Evolutionary conservation across 1,140 invertebrate species (phyloP).

Genomic region (Danaus plexippus): DNA sequence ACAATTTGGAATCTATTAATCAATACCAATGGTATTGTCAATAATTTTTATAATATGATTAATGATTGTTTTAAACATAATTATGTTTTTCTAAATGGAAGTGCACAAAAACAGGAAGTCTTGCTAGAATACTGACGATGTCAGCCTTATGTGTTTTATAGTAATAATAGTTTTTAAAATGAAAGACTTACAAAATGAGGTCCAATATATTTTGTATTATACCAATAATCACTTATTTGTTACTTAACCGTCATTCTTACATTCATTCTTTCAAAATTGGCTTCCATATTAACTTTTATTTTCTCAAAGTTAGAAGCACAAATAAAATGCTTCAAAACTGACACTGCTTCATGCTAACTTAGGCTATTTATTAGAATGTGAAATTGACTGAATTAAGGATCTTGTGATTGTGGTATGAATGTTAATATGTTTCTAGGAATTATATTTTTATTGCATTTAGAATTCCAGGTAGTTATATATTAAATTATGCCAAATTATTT

Average conservation of each 20-base stretch:
- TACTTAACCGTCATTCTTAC: slow-evolving; percentile 32
- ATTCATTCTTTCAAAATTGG: slow-evolving; percentile 37
- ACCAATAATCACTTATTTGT: slow-evolving; percentile 28
- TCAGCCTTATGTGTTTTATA: slow-evolving; percentile 21
- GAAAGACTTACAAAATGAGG: slow-evolving; percentile 62
- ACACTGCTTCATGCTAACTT: slow-evolving; percentile 53
- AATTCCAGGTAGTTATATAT: slow-evolving; percentile 56
- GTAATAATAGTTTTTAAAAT: slow-evolving; percentile 37
- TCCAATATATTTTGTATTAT: slow-evolving; percentile 58
- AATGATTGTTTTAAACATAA: slow-evolving; percentile 7
- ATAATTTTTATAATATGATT: slow-evolving; percentile 4
- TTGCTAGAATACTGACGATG: slow-evolving; percentile 10
- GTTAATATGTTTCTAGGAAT: slow-evolving; percentile 45
- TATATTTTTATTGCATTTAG: slow-evolving; percentile 65
- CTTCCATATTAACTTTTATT: slow-evolving; percentile 41
- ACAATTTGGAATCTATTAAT: slow-evolving; percentile 11
- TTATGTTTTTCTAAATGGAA: slow-evolving; percentile 11
- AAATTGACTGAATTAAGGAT: slow-evolving; percentile 59
- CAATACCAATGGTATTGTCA: slow-evolving; percentile 8
- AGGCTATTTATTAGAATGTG: slow-evolving; percentile 45
- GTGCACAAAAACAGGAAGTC: slow-evolving; percentile 27
- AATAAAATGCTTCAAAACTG: slow-evolving; percentile 58
- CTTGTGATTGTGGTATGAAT: slow-evolving; percentile 65
- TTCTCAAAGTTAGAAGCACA: slow-evolving; percentile 46
- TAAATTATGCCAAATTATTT: slow-evolving; percentile 68